A percentile compares a stretch with the other conserved stretches of the same genome.
phyloP scores from a whole-genome alignment of 2,888 invertebrate species.

The Leuctra nigra region DNA sequence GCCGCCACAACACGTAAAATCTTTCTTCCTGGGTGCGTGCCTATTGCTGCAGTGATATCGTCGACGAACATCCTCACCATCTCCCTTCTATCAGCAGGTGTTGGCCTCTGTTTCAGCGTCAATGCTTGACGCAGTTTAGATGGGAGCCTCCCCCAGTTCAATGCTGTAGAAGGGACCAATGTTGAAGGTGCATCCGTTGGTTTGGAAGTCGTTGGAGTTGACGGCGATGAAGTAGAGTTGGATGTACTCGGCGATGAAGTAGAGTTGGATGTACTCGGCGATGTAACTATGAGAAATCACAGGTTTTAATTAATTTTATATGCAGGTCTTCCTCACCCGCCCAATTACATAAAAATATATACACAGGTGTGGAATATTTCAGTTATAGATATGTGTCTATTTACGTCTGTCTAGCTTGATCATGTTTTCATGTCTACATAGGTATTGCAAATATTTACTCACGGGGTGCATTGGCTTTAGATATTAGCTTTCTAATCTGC shows the following conservation, averaged over 20 bases:
- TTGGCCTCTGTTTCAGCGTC: neutral
- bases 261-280: no score
- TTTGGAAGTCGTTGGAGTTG: neutral
- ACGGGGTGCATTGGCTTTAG: neutral
- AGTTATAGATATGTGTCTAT: no score
- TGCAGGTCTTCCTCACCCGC: no score
- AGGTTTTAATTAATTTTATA: no score
- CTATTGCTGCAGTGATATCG: neutral
- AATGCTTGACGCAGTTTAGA: neutral
- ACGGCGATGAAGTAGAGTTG: neutral
- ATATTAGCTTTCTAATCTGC: neutral
- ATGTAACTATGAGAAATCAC: no score
- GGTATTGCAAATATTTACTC: no score
- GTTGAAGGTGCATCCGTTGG: no score
- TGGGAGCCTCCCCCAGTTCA: neutral
- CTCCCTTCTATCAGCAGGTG: neutral
- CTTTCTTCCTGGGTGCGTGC: neutral
- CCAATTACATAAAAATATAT: no score
- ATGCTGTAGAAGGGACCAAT: no score
- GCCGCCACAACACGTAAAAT: neutral
- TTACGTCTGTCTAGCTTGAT: no score
- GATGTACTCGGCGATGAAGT: neutral
- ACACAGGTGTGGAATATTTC: no score
- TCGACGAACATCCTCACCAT: neutral
- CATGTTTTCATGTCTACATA: no score